Percentiles rank a stretch among this genome's conserved stretches.
phyloP scores from a whole-genome alignment of 2,888 invertebrate species.

The Phymatocera aterrima region DNA sequence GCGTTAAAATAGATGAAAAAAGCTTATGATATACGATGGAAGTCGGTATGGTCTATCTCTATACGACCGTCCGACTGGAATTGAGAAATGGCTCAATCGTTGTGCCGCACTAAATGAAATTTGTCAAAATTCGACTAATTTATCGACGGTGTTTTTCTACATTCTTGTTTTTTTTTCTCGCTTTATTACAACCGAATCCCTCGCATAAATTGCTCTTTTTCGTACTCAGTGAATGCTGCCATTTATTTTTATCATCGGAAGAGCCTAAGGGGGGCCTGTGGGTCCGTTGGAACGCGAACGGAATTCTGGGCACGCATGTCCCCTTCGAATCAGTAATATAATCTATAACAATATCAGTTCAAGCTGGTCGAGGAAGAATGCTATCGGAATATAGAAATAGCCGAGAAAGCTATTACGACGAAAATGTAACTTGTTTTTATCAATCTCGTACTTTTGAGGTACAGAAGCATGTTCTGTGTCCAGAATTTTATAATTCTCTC shows the following conservation, averaged over 20 bases:
- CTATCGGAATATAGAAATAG: slow-evolving; percentile 13
- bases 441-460: slow-evolving; percentile 9
- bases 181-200: no score
- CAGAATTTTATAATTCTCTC: slow-evolving; percentile 32
- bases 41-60: background rate
- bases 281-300: background rate
- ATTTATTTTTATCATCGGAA: slow-evolving; percentile 25
- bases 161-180: no score
- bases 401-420: slow-evolving; percentile 9
- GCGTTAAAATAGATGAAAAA: background rate
- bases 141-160: no score
- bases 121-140: background rate
- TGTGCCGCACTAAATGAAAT: background rate
- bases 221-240: background rate
- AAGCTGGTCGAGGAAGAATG: background rate
- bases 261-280: background rate
- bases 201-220: no score
- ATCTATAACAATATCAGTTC: slow-evolving; percentile 38
- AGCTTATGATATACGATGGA: slow-evolving; percentile 2
- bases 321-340: slow-evolving; percentile 25
- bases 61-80: background rate
- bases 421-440: slow-evolving; percentile 29
- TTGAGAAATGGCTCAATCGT: background rate
- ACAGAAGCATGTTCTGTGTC: slow-evolving; percentile 3
- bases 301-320: slow-evolving; percentile 23